A percentile compares a stretch with the other conserved stretches of the same genome.
These are phyloP conservation scores for Sabatieria punctata DNA, from an alignment of 2,888 invertebrate species.

Conservation along the genomic window DNA sequence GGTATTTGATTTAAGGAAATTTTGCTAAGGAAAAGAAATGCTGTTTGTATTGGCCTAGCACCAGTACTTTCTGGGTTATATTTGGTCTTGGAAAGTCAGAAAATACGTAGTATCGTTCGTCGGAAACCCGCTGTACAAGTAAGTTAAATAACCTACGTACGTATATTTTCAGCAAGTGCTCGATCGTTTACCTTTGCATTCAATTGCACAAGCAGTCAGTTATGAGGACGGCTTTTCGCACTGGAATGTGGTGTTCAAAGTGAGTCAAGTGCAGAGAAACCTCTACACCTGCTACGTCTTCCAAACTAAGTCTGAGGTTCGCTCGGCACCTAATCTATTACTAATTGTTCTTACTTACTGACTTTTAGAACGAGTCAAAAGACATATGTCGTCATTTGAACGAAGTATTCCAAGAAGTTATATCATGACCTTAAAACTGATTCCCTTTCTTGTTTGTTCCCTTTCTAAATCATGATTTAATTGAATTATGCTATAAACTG, in stretches of 20 bases:
- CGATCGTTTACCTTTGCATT: background rate
- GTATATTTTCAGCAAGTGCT: conserved; percentile 1
- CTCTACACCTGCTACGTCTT: background rate
- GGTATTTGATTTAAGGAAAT: too few species aligned
- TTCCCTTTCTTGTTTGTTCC: background rate
- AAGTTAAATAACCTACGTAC: too few species aligned
- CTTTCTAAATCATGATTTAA: too few species aligned
- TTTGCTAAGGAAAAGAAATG: too few species aligned
- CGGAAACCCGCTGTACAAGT: too few species aligned
- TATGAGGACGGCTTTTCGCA: background rate
- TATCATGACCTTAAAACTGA: background rate
- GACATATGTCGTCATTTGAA: background rate
- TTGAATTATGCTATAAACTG: too few species aligned
- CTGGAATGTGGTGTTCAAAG: background rate
- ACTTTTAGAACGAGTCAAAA: background rate
- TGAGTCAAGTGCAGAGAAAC: background rate
- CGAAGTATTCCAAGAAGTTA: background rate
- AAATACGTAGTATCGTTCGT: too few species aligned
- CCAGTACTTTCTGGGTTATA: too few species aligned
- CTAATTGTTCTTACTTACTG: background rate
- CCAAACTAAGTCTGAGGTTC: background rate
- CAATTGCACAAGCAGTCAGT: background rate
- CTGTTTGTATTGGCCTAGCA: too few species aligned
- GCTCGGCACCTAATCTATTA: background rate
- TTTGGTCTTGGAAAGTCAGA: too few species aligned